phyloP scores from a whole-genome alignment of 2,797 vertebrate species.

The Babyrousa celebensis region DNA sequence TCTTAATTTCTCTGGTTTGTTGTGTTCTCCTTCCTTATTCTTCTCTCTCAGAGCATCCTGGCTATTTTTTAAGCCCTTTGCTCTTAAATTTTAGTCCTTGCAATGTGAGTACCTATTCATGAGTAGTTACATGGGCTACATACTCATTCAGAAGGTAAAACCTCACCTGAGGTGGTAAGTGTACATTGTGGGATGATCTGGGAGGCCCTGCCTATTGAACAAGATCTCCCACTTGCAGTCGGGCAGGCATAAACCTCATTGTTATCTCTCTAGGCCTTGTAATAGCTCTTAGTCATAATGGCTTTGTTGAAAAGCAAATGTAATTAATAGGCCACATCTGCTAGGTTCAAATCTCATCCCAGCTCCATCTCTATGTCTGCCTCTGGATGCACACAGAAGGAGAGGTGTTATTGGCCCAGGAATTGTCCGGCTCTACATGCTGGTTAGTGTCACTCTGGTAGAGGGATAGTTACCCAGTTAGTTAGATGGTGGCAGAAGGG shows the following conservation, averaged over 20 bases:
- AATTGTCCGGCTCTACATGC: background rate
- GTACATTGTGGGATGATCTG: background rate
- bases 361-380: background rate
- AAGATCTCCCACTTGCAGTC: background rate
- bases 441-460: background rate
- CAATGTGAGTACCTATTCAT: background rate
- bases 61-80: background rate
- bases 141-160: background rate
- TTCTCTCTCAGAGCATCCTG: background rate
- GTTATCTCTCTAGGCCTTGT: background rate
- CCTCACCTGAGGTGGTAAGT: background rate
- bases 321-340: background rate
- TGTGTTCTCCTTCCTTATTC: background rate
- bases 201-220: background rate
- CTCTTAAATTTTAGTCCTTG: conserved; percentile 44
- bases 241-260: background rate
- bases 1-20: conserved; percentile 23
- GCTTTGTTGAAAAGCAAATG: background rate
- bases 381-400: background rate
- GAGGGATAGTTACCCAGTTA: background rate
- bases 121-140: background rate
- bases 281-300: background rate
- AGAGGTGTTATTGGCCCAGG: background rate
- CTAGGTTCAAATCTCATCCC: background rate
- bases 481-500: background rate